Evolutionary conservation across 2,888 invertebrate species (phyloP), one percentile per base, ranked within the genome.

Genomic region (Conchocele bisecta): DNA sequence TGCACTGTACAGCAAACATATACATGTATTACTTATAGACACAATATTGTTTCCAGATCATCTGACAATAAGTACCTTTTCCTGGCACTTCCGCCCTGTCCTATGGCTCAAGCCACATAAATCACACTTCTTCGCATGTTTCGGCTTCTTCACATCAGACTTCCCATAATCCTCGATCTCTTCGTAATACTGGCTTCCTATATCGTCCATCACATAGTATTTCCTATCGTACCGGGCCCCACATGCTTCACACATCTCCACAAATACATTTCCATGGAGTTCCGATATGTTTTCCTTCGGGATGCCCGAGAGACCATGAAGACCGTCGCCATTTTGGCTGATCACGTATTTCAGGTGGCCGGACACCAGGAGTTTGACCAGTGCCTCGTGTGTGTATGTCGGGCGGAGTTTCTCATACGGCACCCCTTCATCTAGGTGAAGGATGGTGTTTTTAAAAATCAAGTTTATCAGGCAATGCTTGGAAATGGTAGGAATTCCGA

Each of bases 241-340:
- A 75, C 89, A 89, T 17, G 73, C 75, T 44, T 85, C 84, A 80
- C 88, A 89, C 17, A 71, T 81, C 51, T 89, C 89, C 51, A 81
- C 60, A 64, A 88, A 88, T 15, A 87, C 88, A 58, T 89, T 88
- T 7, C 89, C 89, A 78, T 89, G 89, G 1, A 89, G 84, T 65
- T 89, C 89, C 0, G 86, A 83, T 1, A 89, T 70, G 17, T 75
- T 68, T 2, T 82, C 78, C 15, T 69, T 33, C 9, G 81, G 72
- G 1, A 89, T 59, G 7, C 88, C 88, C 31, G 85, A 84, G 17
- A 86, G 63, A 1, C 78, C 56, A 60, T 89, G 89, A 0, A 89
- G 82, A 0, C 89, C 89, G 68, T 89, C 89, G 6, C 87, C 83
- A 80, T 89, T 89, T 72, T 89, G 88, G 70, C 87, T 88, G 37